Base-by-base conservation (phyloP, 2,113 vertebrate genomes). In the Talpa occidentalis region DNA sequence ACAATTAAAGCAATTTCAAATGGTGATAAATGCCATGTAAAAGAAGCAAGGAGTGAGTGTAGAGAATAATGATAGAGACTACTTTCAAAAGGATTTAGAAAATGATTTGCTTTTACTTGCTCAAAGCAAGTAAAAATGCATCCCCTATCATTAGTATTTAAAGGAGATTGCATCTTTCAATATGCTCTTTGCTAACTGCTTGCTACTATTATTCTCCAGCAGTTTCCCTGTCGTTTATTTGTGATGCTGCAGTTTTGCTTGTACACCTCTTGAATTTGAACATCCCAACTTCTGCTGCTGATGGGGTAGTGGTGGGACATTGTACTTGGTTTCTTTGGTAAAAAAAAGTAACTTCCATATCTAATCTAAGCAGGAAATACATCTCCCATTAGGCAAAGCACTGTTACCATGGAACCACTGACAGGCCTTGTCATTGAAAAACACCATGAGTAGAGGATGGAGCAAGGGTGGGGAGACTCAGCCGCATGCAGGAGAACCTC, bases 141-240 rank as follows among this genome's bases (percentile, higher is more conserved):
- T 24, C 3, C 22, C 59, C 42, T 26, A 59, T 49, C 24, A 21
- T 26, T 96, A 64, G 28, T 78, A 92, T 93, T 90, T 83, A 81
- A 40, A 89, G 69, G 64, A 15, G 35, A 74, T 62, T 72, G 40
- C 12, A 17, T 40, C 44, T 96, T 87, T 67, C 72, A 73, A 9
- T 54, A 40, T 83, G 35, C 15, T 44, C 88, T 94, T 74, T 91
- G 52, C 74, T 91, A 91, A 90, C 69, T 95, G 62, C 54, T 82
- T 67, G 47, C 47, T 79, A 17, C 79, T 64, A 28, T 74, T 79
- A 85, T 28, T 77, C 54, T 74, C 40, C 14, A 44, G 0, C 24
- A 72, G 32, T 28, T 73, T 93, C 40, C 70, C 67, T 94, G 73
- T 90, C 5, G 62, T 94, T 78, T 90, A 22, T 70, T 52, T 76